A percentile compares a stretch with the other conserved stretches of the same genome.
Conservation (phyloP, 2,797 vertebrate genomes). For the Muscicapa striata region DNA sequence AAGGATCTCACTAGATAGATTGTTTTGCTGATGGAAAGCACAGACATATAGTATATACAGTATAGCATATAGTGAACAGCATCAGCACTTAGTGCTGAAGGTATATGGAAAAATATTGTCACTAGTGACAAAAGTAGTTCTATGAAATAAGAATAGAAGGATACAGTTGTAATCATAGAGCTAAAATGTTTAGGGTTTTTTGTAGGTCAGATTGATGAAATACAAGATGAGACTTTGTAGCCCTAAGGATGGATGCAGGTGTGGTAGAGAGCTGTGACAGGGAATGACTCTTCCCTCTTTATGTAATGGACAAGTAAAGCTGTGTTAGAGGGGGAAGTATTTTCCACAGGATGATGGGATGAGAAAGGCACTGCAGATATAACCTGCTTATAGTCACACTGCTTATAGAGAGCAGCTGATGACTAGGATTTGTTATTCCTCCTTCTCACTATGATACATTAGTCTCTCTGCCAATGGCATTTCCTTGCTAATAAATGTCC, state of each 20-base stretch:
- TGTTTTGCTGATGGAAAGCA: conserved; percentile 1
- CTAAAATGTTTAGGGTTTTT: background rate
- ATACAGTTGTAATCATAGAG: background rate
- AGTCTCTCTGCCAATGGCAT: background rate
- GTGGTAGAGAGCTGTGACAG: background rate
- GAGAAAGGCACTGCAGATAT: background rate
- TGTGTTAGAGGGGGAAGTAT: background rate
- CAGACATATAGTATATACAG: background rate
- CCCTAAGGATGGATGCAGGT: background rate
- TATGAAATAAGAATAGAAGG: background rate
- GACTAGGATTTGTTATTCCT: background rate
- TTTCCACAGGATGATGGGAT: background rate
- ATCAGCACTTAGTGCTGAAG: background rate
- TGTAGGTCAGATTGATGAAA: background rate
- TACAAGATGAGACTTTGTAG: background rate
- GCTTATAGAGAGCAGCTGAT: background rate
- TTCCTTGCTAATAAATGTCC: background rate
- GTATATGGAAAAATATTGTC: background rate
- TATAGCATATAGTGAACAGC: background rate
- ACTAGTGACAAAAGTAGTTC: background rate
- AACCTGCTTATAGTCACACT: background rate
- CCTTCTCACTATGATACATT: background rate
- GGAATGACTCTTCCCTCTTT: background rate
- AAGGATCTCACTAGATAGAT: background rate
- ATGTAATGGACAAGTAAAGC: fast-evolving